A percentile compares a stretch with the other conserved stretches of the same genome.
These are phyloP conservation scores for Thymelicus lineola DNA, from an alignment of 2,888 invertebrate species.

Conservation along the genomic window DNA sequence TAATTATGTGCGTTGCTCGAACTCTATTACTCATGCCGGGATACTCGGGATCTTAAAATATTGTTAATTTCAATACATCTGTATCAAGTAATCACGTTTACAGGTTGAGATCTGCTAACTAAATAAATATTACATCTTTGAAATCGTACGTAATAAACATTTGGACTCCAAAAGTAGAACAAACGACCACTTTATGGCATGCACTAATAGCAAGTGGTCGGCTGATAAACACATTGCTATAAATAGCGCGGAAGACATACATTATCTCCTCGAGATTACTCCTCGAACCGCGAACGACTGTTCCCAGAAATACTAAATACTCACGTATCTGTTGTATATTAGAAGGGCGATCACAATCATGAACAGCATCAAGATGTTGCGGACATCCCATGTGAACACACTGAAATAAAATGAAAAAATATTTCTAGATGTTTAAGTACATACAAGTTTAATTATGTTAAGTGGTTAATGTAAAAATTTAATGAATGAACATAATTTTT, in stretches of 20 bases:
- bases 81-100: constrained; percentile 24
- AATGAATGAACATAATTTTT: too few relatives aligned
- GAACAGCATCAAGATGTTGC: constrained; percentile 76
- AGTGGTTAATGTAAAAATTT: too few relatives aligned
- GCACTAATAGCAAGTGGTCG: constrained; percentile 21
- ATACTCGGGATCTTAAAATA: too few relatives aligned
- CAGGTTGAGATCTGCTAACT: background rate
- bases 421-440: too few relatives aligned
- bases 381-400: constrained; percentile 61
- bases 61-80: constrained; percentile 8
- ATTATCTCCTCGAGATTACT: constrained; percentile 28
- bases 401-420: constrained; percentile 54
- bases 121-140: background rate
- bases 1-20: too few relatives aligned
- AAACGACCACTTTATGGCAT: constrained; percentile 29
- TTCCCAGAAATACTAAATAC: constrained; percentile 49
- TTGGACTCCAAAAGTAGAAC: constrained; percentile 39
- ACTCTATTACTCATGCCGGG: too few relatives aligned
- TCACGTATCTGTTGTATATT: constrained; percentile 79
- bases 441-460: too few relatives aligned
- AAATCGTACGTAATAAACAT: constrained; percentile 12
- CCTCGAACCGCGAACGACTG: constrained; percentile 32
- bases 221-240: constrained; percentile 38
- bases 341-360: constrained; percentile 67
- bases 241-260: constrained; percentile 39